phyloP scores from a whole-genome alignment of 1,140 invertebrate species.

The Tyrophagus putrescentiae region DNA sequence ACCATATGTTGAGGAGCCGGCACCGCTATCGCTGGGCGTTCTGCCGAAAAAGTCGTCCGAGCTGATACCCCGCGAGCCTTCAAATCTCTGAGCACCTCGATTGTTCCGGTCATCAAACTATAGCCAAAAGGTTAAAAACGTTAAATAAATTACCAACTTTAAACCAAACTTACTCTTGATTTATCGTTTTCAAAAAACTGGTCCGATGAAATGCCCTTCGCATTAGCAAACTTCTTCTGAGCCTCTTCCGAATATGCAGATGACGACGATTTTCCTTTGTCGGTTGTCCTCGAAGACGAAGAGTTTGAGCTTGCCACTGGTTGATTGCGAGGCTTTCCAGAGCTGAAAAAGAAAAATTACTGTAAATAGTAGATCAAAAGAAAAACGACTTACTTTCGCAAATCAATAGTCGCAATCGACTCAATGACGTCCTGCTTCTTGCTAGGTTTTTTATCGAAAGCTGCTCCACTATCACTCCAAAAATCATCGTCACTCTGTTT shows the following conservation, averaged over 20 bases:
- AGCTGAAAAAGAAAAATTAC: not conserved
- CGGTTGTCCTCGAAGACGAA: not conserved
- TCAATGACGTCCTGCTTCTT: conserved; percentile 22
- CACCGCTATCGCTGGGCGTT: conserved; percentile 18
- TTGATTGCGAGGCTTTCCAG: not conserved
- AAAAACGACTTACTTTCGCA: not conserved
- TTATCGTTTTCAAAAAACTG: conserved; percentile 56
- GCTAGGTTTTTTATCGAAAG: conserved; percentile 1
- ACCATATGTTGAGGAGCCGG: conserved; percentile 7
- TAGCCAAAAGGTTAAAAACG: conserved; percentile 24
- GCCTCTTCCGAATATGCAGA: conserved; percentile 43
- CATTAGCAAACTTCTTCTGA: conserved; percentile 85
- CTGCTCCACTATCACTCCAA: conserved; percentile 17
- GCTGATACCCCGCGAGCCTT: conserved; percentile 81
- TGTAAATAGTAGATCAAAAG: not conserved
- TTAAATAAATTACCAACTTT: not conserved
- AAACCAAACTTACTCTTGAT: conserved; percentile 16
- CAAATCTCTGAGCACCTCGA: conserved; percentile 57
- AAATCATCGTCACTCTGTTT: conserved; percentile 18
- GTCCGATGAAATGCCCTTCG: conserved; percentile 93
- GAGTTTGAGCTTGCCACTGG: not conserved
- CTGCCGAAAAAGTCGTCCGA: conserved; percentile 87
- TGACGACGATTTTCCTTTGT: conserved; percentile 9
- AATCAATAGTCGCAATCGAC: conserved; percentile 18
- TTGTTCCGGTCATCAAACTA: conserved; percentile 51